A percentile compares a stretch with the other conserved stretches of the same genome.
Evolutionary conservation across 1,140 invertebrate genomes (phyloP).

Genomic region (Hycleus phaleratus): DNA sequence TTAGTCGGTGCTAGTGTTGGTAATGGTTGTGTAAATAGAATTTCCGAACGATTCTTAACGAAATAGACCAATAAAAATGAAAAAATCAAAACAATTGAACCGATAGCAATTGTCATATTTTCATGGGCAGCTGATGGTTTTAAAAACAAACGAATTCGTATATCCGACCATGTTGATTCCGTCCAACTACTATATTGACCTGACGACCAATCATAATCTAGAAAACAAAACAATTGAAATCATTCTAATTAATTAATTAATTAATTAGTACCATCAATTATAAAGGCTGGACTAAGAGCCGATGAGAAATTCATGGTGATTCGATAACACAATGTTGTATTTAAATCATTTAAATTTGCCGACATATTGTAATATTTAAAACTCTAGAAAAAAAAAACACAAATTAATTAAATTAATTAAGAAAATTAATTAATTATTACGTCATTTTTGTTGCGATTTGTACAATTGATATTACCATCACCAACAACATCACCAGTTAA

Average conservation of each 20-base stretch:
- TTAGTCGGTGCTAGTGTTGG: slow-evolving; percentile 6
- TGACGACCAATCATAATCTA: slow-evolving; percentile 74
- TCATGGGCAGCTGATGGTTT: slow-evolving; percentile 64
- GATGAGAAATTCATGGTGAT: slow-evolving; percentile 64
- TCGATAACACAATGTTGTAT: slow-evolving; percentile 60
- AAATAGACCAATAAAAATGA: slow-evolving; percentile 65
- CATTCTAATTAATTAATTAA: slow-evolving; percentile 7
- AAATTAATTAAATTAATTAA: neutral
- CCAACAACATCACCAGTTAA: slow-evolving; percentile 46
- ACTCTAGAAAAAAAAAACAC: slow-evolving; percentile 37
- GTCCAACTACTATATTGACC: slow-evolving; percentile 83
- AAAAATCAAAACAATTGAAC: slow-evolving; percentile 52
- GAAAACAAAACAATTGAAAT: slow-evolving; percentile 20
- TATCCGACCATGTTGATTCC: slow-evolving; percentile 75
- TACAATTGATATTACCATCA: slow-evolving; percentile 28
- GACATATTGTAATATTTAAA: slow-evolving; percentile 48
- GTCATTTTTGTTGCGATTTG: slow-evolving; percentile 24
- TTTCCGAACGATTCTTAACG: slow-evolving; percentile 53
- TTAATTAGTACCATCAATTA: slow-evolving; percentile 51
- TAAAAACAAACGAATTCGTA: slow-evolving; percentile 73
- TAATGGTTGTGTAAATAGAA: slow-evolving; percentile 47
- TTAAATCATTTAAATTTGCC: slow-evolving; percentile 35
- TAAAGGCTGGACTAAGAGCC: slow-evolving; percentile 75
- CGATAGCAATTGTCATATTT: slow-evolving; percentile 54
- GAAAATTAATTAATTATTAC: slow-evolving; percentile 12